A percentile compares a stretch with the other conserved stretches of the same genome.
phyloP scores from a whole-genome alignment of 2,797 vertebrate genomes.

The Bradypodion pumilum region DNA sequence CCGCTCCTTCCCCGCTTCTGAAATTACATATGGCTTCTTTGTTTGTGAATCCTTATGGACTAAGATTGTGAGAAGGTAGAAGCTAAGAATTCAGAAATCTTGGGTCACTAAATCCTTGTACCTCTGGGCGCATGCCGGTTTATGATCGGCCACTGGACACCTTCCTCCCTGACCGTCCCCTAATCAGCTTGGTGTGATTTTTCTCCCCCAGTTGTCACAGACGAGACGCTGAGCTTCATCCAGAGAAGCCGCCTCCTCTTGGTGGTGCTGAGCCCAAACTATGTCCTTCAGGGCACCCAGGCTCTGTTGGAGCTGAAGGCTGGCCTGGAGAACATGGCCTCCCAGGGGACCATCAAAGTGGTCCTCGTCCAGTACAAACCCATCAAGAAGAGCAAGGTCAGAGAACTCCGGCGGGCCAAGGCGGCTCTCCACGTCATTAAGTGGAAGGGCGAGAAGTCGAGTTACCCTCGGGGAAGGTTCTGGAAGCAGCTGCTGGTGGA shows the following conservation, averaged over 20 bases:
- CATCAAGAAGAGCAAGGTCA: conserved; percentile 83
- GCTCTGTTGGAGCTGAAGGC: conserved; percentile 95
- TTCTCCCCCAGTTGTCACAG: conserved; percentile 89
- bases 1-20: background rate
- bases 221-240: conserved; percentile 94
- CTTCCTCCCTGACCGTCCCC: conserved; percentile 22
- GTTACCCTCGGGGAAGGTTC: conserved; percentile 85
- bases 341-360: conserved; percentile 86
- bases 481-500: conserved; percentile 93
- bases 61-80: background rate
- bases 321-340: conserved; percentile 90
- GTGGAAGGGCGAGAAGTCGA: conserved; percentile 92
- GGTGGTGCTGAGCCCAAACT: conserved; percentile 91
- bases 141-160: background rate
- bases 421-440: conserved; percentile 86
- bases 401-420: conserved; percentile 87
- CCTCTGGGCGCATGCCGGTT: background rate
- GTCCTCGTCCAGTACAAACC: conserved; percentile 92
- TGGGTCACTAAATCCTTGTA: accelerated
- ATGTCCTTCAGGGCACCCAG: conserved; percentile 88
- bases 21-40: too few relatives aligned
- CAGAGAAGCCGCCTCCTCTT: conserved; percentile 90
- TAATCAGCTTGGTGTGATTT: conserved; percentile 76
- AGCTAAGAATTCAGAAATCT: accelerated
- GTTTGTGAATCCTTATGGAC: background rate